A percentile compares a stretch with the other conserved stretches of the same genome.
These are phyloP conservation scores for Atta cephalotes DNA, from an alignment of 1,140 invertebrate genomes.

Conservation along the genomic window DNA sequence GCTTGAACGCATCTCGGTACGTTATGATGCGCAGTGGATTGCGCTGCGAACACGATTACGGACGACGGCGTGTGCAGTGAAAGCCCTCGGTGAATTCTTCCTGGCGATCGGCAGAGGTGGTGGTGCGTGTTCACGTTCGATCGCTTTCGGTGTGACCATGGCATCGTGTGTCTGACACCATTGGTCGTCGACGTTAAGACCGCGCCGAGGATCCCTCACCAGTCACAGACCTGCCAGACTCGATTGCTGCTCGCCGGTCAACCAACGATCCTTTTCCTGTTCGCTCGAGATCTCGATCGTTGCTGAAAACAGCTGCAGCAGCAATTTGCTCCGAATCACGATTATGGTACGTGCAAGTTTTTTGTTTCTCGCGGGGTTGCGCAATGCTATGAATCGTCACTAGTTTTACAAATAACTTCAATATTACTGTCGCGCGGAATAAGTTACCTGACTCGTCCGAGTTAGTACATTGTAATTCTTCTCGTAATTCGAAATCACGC, in stretches of 20 bases:
- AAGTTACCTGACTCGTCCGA: not conserved
- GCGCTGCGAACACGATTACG: constrained; percentile 21
- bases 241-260: not conserved
- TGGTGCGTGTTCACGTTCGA: constrained; percentile 38
- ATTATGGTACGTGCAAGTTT: constrained; percentile 37
- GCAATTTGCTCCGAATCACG: not conserved
- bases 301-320: not conserved
- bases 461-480: not conserved
- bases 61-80: constrained; percentile 34
- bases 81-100: constrained; percentile 40
- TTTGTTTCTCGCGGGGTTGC: not conserved
- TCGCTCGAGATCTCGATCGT: not conserved
- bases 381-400: not conserved
- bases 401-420: not conserved
- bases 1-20: not conserved
- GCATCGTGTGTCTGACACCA: constrained; percentile 25
- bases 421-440: not conserved
- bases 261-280: constrained; percentile 31
- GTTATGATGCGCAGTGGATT: constrained; percentile 37
- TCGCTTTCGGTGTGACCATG: constrained; percentile 34
- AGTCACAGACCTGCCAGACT: not conserved
- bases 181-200: not conserved
- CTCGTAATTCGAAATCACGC: not conserved
- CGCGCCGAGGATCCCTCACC: not conserved
- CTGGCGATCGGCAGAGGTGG: constrained; percentile 12